These are phyloP conservation scores for Oplegnathus fasciatus DNA, from an alignment of 2,113 vertebrate species.

Conservation along the genomic window DNA sequence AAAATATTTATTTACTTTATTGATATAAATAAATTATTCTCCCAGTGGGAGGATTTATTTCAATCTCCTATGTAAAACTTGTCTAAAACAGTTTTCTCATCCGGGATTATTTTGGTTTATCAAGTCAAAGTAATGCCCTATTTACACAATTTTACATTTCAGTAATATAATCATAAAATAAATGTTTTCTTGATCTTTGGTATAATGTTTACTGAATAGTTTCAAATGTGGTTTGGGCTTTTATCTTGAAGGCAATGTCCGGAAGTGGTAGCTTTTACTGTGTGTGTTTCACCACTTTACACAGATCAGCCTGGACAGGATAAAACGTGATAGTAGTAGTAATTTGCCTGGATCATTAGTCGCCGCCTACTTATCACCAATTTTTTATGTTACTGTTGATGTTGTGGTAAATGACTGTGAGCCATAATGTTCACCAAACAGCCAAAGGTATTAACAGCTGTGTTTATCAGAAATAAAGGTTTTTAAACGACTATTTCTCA, in stretches of 20 bases:
- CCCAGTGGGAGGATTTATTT: neutral
- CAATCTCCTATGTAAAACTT: neutral
- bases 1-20: too few relatives aligned
- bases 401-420: neutral
- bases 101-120: too few relatives aligned
- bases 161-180: neutral
- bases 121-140: neutral
- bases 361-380: neutral
- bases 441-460: neutral
- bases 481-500: neutral
- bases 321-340: constrained; percentile 10
- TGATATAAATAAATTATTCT: too few relatives aligned
- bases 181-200: neutral
- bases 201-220: neutral
- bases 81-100: too few relatives aligned
- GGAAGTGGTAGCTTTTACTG: neutral
- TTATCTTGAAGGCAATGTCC: constrained; percentile 37
- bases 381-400: neutral
- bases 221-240: neutral
- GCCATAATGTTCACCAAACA: too few relatives aligned
- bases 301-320: neutral
- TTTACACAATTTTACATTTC: neutral
- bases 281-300: neutral
- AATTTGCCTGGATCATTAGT: constrained; percentile 9
- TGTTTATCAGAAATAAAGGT: neutral